phyloP scores from a whole-genome alignment of 2,888 invertebrate genomes.

The Rhorus exstirpatorius region DNA sequence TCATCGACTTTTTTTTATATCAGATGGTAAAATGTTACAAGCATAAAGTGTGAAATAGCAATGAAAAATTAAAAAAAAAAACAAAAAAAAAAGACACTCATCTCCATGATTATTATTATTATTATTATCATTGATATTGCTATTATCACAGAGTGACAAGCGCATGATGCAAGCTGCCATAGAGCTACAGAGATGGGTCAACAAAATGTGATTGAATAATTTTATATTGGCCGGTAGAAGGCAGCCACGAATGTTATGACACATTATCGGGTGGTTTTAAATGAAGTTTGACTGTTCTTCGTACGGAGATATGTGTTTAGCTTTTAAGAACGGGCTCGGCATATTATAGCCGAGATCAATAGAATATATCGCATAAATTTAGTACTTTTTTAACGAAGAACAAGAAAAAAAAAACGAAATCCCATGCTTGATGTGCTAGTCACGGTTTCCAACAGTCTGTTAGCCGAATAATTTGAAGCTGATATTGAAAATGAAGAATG shows the following conservation, averaged over 20 bases:
- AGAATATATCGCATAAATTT: slow-evolving; percentile 53
- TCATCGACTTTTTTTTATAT: slow-evolving; percentile 42
- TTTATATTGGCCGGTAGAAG: slow-evolving; percentile 57
- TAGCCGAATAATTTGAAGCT: slow-evolving; percentile 28
- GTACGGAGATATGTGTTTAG: slow-evolving; percentile 22
- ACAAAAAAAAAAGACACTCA: slow-evolving; percentile 51
- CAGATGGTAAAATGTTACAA: slow-evolving; percentile 52
- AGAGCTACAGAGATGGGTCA: slow-evolving; percentile 42
- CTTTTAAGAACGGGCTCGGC: slow-evolving; percentile 40
- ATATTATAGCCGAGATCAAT: slow-evolving; percentile 55
- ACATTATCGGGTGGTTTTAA: slow-evolving; percentile 47
- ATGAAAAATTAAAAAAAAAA: too few relatives aligned
- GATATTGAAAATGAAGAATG: slow-evolving; percentile 14
- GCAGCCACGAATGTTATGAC: slow-evolving; percentile 50
- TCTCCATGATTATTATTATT: slow-evolving; percentile 50
- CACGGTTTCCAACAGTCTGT: slow-evolving; percentile 52
- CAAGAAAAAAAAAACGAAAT: slow-evolving; percentile 12
- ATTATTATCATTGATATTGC: slow-evolving; percentile 42
- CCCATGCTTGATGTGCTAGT: slow-evolving; percentile 59
- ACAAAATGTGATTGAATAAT: slow-evolving; percentile 65
- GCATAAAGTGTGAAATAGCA: slow-evolving; percentile 50
- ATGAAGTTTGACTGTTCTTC: slow-evolving; percentile 29
- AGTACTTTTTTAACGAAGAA: slow-evolving; percentile 65
- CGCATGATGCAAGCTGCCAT: slow-evolving; percentile 48
- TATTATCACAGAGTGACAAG: slow-evolving; percentile 52